Evolutionary conservation across 2,888 invertebrate genomes (phyloP), one percentile per base, ranked within the genome.

Genomic region (Lithophane semibrunnea): DNA sequence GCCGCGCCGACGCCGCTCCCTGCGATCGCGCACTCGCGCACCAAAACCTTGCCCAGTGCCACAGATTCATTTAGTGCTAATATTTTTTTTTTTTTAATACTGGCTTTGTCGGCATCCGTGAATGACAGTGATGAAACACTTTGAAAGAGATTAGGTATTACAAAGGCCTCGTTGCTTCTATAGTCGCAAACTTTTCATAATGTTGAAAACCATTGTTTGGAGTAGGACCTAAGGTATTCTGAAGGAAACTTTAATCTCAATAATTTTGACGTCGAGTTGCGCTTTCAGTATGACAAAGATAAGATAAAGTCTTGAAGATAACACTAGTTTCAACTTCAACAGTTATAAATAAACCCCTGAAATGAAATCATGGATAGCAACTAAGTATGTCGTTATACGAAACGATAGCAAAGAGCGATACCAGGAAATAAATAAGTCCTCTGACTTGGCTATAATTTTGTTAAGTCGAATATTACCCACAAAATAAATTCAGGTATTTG

Each of bases 301-400:
- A 84, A 88, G 88, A 87, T 83, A 83, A 75, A 47, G 42, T 24
- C 37, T 66, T 69, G 7, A 56, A 75, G 77, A 75, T 78, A 85
- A 60, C 44, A 52, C 37, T 60, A 52, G 29, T 63, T 72, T 71
- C 21, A 66, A 49, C 56, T 58, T 42, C 21, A 67, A 58, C 29
- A 72, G 44, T 60, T 73, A 37, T 52, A 24, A 24, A 47, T 72
- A 56, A 60, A 58, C 24, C 42, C 47, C 47, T 64, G 54, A 71
- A 81, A 64, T 64, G 10, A 18, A 58, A 21, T 49, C 16, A 58
- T 54, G 24, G n/a, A 58, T 65, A 68, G 5, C 42, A 52, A 71
- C 29, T 29, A 49, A 16, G 13, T 56, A 21, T 60, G 29, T 58
- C 37, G 24, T 82, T 63, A 21, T 47, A 60, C 29, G 16, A 56